phyloP scores from a whole-genome alignment of 2,888 invertebrate genomes.

The Agrochola lota region DNA sequence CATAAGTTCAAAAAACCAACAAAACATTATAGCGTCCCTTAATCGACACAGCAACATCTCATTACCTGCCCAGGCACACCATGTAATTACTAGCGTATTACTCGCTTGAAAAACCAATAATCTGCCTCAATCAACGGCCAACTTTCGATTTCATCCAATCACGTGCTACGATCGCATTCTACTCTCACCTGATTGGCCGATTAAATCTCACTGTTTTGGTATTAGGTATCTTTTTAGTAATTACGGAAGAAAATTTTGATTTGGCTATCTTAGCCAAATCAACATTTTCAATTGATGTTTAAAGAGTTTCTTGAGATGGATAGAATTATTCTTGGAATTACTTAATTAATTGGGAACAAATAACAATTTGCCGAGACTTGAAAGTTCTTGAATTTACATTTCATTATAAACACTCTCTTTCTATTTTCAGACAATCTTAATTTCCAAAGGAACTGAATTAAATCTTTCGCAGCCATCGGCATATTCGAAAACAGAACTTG shows the following conservation, averaged over 20 bases:
- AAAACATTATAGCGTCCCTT: constrained; percentile 45
- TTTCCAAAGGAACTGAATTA: background rate
- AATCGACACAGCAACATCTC: constrained; percentile 66
- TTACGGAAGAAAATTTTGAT: constrained; percentile 20
- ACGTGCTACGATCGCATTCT: constrained; percentile 69
- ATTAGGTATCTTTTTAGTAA: constrained; percentile 35
- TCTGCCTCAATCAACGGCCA: constrained; percentile 66
- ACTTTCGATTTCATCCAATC: constrained; percentile 81
- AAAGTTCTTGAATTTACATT: background rate
- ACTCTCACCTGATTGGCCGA: constrained; percentile 64
- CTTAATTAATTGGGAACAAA: background rate
- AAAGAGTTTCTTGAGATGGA: background rate
- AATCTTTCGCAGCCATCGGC: background rate
- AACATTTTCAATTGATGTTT: too few relatives aligned
- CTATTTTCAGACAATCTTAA: background rate
- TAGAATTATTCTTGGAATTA: background rate
- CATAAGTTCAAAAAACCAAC: constrained; percentile 33
- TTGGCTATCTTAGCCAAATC: too few relatives aligned
- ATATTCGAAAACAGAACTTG: background rate
- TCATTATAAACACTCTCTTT: background rate
- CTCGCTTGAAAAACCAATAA: constrained; percentile 73
- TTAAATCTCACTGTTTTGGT: constrained; percentile 49
- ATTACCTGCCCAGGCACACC: constrained; percentile 65
- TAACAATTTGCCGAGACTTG: background rate
- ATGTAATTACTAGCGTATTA: constrained; percentile 58